A percentile compares a stretch with the other conserved stretches of the same genome.
Conservation (phyloP, 2,888 invertebrate genomes). For the Hydraecia micacea region DNA sequence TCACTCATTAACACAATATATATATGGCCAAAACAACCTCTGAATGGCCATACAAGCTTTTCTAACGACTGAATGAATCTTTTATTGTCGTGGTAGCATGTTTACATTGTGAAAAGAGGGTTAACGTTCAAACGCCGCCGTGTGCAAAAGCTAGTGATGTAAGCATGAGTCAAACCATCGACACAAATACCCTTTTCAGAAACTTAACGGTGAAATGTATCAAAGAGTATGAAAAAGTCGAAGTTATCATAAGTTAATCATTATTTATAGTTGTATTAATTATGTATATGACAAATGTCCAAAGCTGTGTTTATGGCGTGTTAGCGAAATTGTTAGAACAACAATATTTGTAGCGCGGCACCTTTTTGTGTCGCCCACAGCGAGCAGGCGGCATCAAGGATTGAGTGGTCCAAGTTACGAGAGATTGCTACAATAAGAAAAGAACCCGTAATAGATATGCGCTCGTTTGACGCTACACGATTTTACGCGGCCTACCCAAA, state of each 20-base stretch:
- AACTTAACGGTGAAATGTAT: slow-evolving; percentile 63
- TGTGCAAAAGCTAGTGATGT: slow-evolving; percentile 67
- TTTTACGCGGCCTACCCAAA: too few relatives aligned
- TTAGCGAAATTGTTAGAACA: slow-evolving; percentile 74
- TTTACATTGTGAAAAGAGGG: slow-evolving; percentile 62
- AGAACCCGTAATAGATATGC: background rate
- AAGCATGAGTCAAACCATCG: slow-evolving; percentile 58
- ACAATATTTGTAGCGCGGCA: slow-evolving; percentile 75
- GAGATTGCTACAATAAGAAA: background rate
- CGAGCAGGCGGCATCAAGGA: slow-evolving; percentile 63
- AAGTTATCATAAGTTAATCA: slow-evolving; percentile 50
- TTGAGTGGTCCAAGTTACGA: slow-evolving; percentile 56
- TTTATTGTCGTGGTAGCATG: slow-evolving; percentile 51
- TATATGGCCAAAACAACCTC: slow-evolving; percentile 45
- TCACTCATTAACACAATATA: slow-evolving; percentile 26
- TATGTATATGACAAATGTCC: slow-evolving; percentile 66
- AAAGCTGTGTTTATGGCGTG: slow-evolving; percentile 62
- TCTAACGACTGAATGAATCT: slow-evolving; percentile 58
- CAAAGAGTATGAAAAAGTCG: slow-evolving; percentile 39
- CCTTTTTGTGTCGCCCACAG: slow-evolving; percentile 76
- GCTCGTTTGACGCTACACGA: background rate
- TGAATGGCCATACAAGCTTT: slow-evolving; percentile 54
- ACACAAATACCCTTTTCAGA: slow-evolving; percentile 64
- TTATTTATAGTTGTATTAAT: slow-evolving; percentile 65
- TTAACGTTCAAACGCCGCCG: slow-evolving; percentile 61